Conservation (phyloP, 2,113 vertebrate species). For the Gadus chalcogrammus region DNA sequence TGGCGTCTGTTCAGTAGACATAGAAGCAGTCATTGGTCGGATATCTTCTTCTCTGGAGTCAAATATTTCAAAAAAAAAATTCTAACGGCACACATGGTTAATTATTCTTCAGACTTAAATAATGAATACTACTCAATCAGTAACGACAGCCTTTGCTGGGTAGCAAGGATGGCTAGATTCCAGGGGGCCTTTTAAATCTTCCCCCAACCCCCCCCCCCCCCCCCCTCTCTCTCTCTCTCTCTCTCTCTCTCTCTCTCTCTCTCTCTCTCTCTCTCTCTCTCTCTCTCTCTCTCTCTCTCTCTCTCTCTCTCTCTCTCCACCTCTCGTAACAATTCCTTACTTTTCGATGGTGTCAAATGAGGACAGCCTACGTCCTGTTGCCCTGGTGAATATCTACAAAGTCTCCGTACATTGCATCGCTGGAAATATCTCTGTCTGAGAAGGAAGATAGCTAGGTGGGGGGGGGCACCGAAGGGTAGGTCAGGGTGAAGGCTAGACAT, state of each 20-base stretch:
- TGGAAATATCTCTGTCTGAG: conserved; percentile 47
- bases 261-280: no score
- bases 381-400: conserved; percentile 37
- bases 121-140: no score
- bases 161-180: no score
- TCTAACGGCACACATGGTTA: no score
- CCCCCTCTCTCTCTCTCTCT: not conserved
- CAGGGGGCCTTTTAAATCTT: no score
- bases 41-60: no score
- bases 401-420: conserved; percentile 9
- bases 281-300: conserved; percentile 1
- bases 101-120: no score
- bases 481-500: conserved; percentile 60
- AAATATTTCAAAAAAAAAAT: no score
- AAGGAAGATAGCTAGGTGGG: conserved; percentile 36
- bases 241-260: not conserved
- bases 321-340: conserved; percentile 9
- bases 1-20: no score
- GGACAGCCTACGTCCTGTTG: conserved; percentile 25
- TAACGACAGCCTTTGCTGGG: no score
- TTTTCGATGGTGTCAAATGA: conserved; percentile 36
- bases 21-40: no score
- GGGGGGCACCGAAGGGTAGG: conserved; percentile 21
- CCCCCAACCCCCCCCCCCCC: not conserved
- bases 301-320: not conserved